phyloP scores from a whole-genome alignment of 2,888 invertebrate genomes.

The Sarcophaga subvicina region DNA sequence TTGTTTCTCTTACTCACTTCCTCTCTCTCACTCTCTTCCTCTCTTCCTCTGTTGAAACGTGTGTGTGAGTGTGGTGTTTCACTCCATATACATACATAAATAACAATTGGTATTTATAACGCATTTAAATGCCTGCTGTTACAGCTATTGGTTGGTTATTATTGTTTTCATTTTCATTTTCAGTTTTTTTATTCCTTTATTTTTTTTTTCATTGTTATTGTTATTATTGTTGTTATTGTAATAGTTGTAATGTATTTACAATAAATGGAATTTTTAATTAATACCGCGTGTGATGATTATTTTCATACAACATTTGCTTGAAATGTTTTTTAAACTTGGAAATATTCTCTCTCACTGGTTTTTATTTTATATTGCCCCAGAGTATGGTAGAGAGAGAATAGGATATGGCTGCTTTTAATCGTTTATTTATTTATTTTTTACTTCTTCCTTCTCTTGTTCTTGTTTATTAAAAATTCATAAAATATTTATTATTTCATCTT shows the following conservation, averaged over 20 bases:
- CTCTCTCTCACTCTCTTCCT: no score
- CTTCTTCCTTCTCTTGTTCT: no score
- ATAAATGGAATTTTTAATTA: constrained; percentile 69
- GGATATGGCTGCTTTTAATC: not conserved
- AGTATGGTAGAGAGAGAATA: not conserved
- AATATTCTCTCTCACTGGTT: not conserved
- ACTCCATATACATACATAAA: no score
- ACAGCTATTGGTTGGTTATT: not conserved
- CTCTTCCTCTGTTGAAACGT: not conserved
- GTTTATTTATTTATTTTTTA: not conserved
- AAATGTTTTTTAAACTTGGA: constrained; percentile 46
- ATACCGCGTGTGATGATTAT: constrained; percentile 62
- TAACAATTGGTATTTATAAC: not conserved
- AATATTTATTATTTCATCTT: not conserved
- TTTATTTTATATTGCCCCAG: not conserved
- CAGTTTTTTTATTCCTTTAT: not conserved
- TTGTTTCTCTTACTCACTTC: no score
- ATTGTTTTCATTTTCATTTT: constrained; percentile 1
- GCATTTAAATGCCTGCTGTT: not conserved
- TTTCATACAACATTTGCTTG: constrained; percentile 66
- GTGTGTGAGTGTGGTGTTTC: no score
- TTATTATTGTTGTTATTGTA: constrained; percentile 43
- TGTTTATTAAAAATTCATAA: not conserved
- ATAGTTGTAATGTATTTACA: constrained; percentile 48
- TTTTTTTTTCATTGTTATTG: constrained; percentile 11